Evolutionary conservation across 2,797 vertebrate species (phyloP).

Genomic region (Danio kyathit): DNA sequence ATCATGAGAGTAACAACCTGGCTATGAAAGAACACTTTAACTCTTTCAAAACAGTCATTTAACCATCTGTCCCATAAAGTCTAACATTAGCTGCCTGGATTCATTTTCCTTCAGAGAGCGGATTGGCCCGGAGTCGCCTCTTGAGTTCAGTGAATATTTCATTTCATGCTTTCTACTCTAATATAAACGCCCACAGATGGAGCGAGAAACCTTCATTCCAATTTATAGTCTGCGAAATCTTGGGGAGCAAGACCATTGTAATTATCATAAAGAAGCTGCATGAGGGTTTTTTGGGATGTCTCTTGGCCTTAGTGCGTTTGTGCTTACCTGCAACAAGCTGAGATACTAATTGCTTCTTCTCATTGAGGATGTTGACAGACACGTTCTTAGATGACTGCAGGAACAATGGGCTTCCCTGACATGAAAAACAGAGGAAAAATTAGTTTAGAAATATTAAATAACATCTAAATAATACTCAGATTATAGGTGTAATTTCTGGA

Average conservation of each 20-base stretch:
- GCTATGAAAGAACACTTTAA: constrained; percentile 45
- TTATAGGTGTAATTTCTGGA: too few species aligned
- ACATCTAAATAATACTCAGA: too few species aligned
- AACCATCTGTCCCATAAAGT: constrained; percentile 54
- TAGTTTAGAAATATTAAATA: neutral
- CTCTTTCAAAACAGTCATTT: constrained; percentile 52
- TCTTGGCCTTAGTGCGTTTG: neutral
- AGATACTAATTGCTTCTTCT: constrained; percentile 92
- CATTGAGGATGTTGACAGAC: constrained; percentile 93
- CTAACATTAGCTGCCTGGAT: constrained; percentile 46
- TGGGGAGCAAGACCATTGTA: constrained; percentile 29
- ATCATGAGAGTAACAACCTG: constrained; percentile 42
- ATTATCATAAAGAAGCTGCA: constrained; percentile 12
- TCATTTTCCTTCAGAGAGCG: constrained; percentile 26
- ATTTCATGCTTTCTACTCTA: constrained; percentile 38
- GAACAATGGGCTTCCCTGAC: constrained; percentile 91
- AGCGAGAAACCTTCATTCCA: neutral
- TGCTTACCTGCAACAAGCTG: constrained; percentile 93
- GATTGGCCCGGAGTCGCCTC: constrained; percentile 7
- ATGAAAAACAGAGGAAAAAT: constrained; percentile 32
- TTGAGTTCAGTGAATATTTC: constrained; percentile 44
- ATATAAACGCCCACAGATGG: constrained; percentile 17
- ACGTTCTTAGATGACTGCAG: constrained; percentile 98
- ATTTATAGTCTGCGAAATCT: constrained; percentile 36
- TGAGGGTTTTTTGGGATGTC: neutral